Evolutionary conservation across 1,140 invertebrate species (phyloP).

Genomic region (Arctopsyche grandis): DNA sequence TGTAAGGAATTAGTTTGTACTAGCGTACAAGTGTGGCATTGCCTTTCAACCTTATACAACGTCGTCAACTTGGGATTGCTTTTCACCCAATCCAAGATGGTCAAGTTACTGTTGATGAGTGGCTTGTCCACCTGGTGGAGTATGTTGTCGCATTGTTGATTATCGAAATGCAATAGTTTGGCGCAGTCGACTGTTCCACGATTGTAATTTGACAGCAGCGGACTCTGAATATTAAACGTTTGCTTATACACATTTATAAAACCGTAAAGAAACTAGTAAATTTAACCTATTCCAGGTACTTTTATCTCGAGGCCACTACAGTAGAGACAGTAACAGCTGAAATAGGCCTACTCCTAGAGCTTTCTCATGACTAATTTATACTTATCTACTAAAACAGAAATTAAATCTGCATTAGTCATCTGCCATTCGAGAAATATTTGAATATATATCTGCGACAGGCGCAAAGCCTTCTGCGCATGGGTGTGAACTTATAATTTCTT

Average conservation of each 20-base stretch:
- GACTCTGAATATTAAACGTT: slow-evolving; percentile 24
- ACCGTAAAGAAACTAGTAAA: no score
- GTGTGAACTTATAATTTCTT: no score
- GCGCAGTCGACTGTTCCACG: slow-evolving; percentile 48
- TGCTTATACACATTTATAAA: neutral
- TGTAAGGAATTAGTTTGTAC: neutral
- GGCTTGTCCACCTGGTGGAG: slow-evolving; percentile 47
- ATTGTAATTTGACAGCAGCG: slow-evolving; percentile 43
- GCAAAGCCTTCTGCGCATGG: no score
- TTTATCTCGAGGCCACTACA: no score
- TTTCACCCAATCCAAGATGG: slow-evolving; percentile 35
- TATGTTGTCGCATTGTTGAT: slow-evolving; percentile 47
- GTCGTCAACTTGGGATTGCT: slow-evolving; percentile 37
- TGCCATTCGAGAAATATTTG: no score
- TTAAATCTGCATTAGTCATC: no score
- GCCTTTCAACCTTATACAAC: slow-evolving; percentile 41
- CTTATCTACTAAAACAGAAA: no score
- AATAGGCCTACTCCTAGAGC: no score
- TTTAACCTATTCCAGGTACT: no score
- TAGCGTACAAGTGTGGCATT: neutral
- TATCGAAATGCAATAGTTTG: slow-evolving; percentile 40
- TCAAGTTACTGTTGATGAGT: slow-evolving; percentile 2
- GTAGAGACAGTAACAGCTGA: no score
- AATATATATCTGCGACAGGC: no score
- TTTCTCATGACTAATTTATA: no score